Percentiles rank a stretch among this genome's conserved stretches.
Conservation (phyloP, 2,888 invertebrate species). For the Sarcophaga rosellei region DNA sequence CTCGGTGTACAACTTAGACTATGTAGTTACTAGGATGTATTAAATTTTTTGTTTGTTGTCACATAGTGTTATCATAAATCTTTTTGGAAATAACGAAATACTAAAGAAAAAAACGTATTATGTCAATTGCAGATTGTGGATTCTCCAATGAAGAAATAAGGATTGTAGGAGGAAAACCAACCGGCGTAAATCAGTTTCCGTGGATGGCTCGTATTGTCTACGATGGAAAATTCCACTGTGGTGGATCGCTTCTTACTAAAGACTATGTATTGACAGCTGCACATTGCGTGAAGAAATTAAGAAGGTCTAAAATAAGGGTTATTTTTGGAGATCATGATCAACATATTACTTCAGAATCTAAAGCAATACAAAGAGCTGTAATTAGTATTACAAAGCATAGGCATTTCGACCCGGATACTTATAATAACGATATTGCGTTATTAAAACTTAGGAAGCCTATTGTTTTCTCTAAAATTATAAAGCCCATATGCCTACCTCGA, state of each 20-base stretch:
- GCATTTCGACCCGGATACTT: slow-evolving; percentile 92
- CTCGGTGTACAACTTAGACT: too few species aligned
- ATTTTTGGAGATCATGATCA: slow-evolving; percentile 93
- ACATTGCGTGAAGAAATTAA: slow-evolving; percentile 90
- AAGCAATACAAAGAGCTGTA: slow-evolving; percentile 91
- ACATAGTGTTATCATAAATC: too few species aligned
- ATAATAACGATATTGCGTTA: slow-evolving; percentile 93
- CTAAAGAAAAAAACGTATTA: not conserved
- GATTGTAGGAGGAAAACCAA: slow-evolving; percentile 92
- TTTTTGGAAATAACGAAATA: too few species aligned
- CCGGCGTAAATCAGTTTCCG: slow-evolving; percentile 91
- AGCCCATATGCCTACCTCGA: slow-evolving; percentile 89
- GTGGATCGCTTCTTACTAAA: slow-evolving; percentile 90
- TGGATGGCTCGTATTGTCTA: slow-evolving; percentile 94
- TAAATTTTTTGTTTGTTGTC: too few species aligned
- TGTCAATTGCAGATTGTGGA: slow-evolving; percentile 87
- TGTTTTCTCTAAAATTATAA: slow-evolving; percentile 84
- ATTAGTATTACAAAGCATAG: slow-evolving; percentile 89
- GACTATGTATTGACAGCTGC: slow-evolving; percentile 94
- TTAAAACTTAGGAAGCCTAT: slow-evolving; percentile 90
- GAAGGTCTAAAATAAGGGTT: slow-evolving; percentile 90
- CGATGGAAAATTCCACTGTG: slow-evolving; percentile 94
- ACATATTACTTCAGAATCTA: slow-evolving; percentile 88
- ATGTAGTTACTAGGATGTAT: too few species aligned
- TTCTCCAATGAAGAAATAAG: slow-evolving; percentile 92